These are phyloP conservation scores for Illadopsis cleaveri DNA, from an alignment of 2,113 vertebrate species.

Conservation along the genomic window DNA sequence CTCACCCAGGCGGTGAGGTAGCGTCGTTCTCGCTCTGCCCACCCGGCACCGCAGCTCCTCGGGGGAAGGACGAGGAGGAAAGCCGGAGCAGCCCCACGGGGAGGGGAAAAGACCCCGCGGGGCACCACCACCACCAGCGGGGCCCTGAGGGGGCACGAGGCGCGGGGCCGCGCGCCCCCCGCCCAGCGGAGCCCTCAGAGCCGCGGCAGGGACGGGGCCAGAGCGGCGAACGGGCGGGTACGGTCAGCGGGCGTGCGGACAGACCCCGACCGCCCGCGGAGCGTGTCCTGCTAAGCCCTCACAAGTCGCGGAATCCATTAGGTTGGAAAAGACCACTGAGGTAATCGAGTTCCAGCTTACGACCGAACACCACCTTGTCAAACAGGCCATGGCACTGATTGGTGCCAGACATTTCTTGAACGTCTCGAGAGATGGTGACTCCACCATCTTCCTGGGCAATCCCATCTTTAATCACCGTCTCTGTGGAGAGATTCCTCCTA, in stretches of 20 bases:
- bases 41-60: neutral
- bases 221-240: accelerated
- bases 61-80: neutral
- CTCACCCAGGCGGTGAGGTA: neutral
- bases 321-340: neutral
- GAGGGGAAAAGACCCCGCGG: neutral
- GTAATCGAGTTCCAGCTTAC: neutral
- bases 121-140: neutral
- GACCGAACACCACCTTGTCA: neutral
- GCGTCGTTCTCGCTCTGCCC: neutral
- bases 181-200: neutral
- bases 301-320: accelerated
- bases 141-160: neutral
- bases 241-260: accelerated
- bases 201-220: accelerated
- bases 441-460: too few relatives aligned
- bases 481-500: neutral
- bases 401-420: neutral
- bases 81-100: too few relatives aligned
- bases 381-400: accelerated
- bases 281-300: accelerated
- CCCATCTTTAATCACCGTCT: too few relatives aligned
- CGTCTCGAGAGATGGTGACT: too few relatives aligned
- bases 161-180: too few relatives aligned
- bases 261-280: accelerated